A percentile compares a stretch with the other conserved stretches of the same genome.
Evolutionary conservation across 2,888 invertebrate species (phyloP).

Genomic region (Volucella zonaria): DNA sequence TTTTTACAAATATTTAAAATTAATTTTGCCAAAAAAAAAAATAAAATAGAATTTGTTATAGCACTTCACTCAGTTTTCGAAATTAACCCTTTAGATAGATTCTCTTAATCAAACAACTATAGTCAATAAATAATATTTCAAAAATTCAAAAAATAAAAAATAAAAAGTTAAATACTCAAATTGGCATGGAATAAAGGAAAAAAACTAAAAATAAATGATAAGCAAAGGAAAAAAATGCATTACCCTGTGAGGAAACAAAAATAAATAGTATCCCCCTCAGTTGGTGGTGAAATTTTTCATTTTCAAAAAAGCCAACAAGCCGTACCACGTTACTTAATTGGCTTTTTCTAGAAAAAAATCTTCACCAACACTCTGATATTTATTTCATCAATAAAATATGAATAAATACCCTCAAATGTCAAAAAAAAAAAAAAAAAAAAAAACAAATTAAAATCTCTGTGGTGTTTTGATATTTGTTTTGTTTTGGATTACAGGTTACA

Average conservation of each 20-base stretch:
- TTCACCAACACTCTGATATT: background rate
- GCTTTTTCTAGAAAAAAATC: constrained; percentile 54
- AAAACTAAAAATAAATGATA: constrained; percentile 32
- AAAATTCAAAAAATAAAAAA: constrained; percentile 59
- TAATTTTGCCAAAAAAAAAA: constrained; percentile 27
- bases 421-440: constrained; percentile 35
- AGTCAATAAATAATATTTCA: constrained; percentile 42
- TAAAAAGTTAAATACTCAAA: constrained; percentile 58
- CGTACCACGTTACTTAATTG: constrained; percentile 44
- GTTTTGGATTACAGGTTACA: constrained; percentile 5
- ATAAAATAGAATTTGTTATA: background rate
- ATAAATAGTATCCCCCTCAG: background rate
- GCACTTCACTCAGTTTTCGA: constrained; percentile 12
- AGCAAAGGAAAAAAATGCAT: constrained; percentile 52
- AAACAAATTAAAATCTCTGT: constrained; percentile 6
- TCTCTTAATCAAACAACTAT: constrained; percentile 40
- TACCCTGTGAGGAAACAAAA: constrained; percentile 11
- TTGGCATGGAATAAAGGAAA: constrained; percentile 40
- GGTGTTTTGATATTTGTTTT: constrained; percentile 14
- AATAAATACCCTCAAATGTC: constrained; percentile 7
- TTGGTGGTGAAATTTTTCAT: constrained; percentile 15
- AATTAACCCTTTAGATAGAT: constrained; percentile 29
- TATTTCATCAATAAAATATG: constrained; percentile 8
- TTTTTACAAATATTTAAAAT: constrained; percentile 37
- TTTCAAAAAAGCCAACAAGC: constrained; percentile 65